Evolutionary conservation across 2,113 vertebrate genomes (phyloP).

Genomic region (Cynopterus brachyotis): DNA sequence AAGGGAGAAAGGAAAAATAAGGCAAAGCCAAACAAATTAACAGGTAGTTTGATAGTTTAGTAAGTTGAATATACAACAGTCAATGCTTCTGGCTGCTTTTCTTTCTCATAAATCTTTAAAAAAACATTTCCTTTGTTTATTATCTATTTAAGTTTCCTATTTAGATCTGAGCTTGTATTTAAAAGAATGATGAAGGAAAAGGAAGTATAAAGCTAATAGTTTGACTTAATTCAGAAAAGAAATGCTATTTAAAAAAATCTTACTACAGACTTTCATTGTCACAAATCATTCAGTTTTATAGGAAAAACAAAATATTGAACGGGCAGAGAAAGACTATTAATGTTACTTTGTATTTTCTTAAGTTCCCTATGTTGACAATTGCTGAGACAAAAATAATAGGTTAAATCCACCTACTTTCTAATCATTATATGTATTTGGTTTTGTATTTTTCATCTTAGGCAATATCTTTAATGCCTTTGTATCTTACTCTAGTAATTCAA

Average conservation of each 20-base stretch:
- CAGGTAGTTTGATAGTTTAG: neutral
- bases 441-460: neutral
- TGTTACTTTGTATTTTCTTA: slow-evolving; percentile 8
- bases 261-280: neutral
- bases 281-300: neutral
- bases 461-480: neutral
- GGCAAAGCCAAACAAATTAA: neutral
- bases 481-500: slow-evolving; percentile 5
- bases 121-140: neutral
- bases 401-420: neutral
- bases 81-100: neutral
- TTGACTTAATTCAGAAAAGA: neutral
- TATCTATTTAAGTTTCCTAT: neutral
- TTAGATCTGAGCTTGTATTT: neutral
- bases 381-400: neutral
- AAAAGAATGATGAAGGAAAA: slow-evolving; percentile 2
- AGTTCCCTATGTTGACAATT: neutral
- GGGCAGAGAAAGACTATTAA: neutral
- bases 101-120: neutral
- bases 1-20: neutral
- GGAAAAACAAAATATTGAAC: neutral
- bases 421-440: neutral
- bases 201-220: neutral
- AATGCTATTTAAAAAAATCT: neutral
- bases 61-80: neutral